These are phyloP conservation scores for Cheilosia impressa DNA, from an alignment of 2,888 invertebrate species.

Conservation along the genomic window DNA sequence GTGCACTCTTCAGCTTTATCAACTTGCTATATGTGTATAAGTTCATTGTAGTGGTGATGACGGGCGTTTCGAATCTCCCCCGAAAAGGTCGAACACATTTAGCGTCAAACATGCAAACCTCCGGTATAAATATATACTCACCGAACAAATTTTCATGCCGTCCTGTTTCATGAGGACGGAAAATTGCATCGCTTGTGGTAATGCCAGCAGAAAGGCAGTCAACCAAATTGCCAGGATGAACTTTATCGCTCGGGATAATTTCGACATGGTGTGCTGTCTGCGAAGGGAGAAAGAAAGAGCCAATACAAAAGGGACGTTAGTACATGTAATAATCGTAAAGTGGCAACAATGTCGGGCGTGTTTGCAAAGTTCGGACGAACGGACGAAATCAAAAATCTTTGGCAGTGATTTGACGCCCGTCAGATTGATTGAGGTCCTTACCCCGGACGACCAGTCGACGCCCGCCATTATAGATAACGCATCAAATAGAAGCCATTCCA, in stretches of 20 bases:
- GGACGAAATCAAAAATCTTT: no score
- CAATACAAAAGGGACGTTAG: slow-evolving; percentile 35
- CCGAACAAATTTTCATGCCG: slow-evolving; percentile 82
- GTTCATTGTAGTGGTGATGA: slow-evolving; percentile 5
- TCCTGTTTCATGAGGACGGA: slow-evolving; percentile 80
- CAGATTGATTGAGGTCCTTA: slow-evolving; percentile 66
- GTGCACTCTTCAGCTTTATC: slow-evolving; percentile 23
- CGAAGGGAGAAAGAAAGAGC: slow-evolving; percentile 44
- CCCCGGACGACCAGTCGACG: background rate
- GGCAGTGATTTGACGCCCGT: slow-evolving; percentile 9
- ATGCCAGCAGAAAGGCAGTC: slow-evolving; percentile 88
- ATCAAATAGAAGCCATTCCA: slow-evolving; percentile 2
- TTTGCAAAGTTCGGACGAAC: slow-evolving; percentile 4
- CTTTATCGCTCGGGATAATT: slow-evolving; percentile 92
- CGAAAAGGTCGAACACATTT: no score
- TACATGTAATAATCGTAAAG: slow-evolving; percentile 51
- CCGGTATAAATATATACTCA: slow-evolving; percentile 77
- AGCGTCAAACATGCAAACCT: slow-evolving; percentile 33
- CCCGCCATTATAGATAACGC: no score
- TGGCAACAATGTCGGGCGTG: slow-evolving; percentile 29
- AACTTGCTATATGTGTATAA: slow-evolving; percentile 29
- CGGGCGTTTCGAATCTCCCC: no score
- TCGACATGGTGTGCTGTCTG: slow-evolving; percentile 91
- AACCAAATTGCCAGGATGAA: slow-evolving; percentile 93
- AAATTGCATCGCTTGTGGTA: slow-evolving; percentile 87